These are phyloP conservation scores for Dysdera silvatica DNA, from an alignment of 1,140 invertebrate genomes.

Conservation along the genomic window DNA sequence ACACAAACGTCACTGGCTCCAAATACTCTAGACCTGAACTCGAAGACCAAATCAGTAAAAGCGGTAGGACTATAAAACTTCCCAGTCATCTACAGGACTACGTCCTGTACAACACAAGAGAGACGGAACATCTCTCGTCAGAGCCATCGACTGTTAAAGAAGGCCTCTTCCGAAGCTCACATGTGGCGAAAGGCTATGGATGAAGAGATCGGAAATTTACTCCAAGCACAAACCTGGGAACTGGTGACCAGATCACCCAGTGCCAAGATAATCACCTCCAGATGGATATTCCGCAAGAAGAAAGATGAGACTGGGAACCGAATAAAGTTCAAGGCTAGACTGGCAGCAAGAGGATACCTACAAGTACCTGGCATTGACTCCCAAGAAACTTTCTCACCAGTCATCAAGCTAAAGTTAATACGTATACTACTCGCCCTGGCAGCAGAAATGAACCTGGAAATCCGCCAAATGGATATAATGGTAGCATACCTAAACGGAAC, in stretches of 20 bases:
- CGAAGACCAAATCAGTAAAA: too few species aligned
- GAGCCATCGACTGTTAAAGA: background rate
- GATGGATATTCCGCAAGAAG: slow-evolving; percentile 36
- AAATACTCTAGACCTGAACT: too few species aligned
- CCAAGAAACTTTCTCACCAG: slow-evolving; percentile 32
- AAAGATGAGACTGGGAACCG: background rate
- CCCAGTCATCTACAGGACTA: background rate
- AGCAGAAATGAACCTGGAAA: background rate
- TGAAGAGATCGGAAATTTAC: slow-evolving; percentile 38
- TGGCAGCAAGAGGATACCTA: slow-evolving; percentile 26
- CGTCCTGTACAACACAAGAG: background rate
- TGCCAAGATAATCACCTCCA: slow-evolving; percentile 34
- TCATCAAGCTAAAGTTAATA: slow-evolving; percentile 37
- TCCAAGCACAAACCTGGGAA: slow-evolving; percentile 41
- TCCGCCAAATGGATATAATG: slow-evolving; percentile 35
- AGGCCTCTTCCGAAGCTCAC: slow-evolving; percentile 28
- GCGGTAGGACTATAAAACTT: too few species aligned
- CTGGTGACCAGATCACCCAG: slow-evolving; percentile 33
- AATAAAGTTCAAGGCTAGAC: slow-evolving; percentile 16
- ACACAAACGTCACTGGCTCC: too few species aligned
- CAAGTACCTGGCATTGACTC: slow-evolving; percentile 29
- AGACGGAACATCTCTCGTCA: background rate
- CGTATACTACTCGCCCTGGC: slow-evolving; percentile 34
- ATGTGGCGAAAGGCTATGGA: slow-evolving; percentile 42
- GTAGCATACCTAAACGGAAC: slow-evolving; percentile 41